Conservation (phyloP, 2,797 vertebrate genomes). For the Falco peregrinus region DNA sequence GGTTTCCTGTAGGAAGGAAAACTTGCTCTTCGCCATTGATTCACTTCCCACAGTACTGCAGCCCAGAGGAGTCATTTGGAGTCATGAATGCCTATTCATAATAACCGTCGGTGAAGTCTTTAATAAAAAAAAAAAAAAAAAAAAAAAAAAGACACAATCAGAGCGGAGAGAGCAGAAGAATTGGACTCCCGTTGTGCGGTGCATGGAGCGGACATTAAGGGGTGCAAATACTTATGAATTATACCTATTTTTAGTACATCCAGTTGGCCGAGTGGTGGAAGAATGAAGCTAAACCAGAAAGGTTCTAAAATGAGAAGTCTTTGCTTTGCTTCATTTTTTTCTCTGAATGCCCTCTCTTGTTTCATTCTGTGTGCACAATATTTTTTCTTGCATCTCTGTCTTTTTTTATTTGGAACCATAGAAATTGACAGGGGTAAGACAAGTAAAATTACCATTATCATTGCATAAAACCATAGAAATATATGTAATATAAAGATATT, state of each 20-base stretch:
- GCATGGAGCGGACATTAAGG: neutral
- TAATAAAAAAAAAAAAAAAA: conserved; percentile 60
- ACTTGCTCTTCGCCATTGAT: neutral
- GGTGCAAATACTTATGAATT: neutral
- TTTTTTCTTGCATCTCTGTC: neutral
- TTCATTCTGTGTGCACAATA: neutral
- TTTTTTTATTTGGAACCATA: neutral
- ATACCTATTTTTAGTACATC: neutral
- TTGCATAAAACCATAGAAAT: neutral
- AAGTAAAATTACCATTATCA: too few species aligned
- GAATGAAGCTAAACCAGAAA: neutral
- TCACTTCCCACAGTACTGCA: conserved; percentile 16
- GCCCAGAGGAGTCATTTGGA: conserved; percentile 15
- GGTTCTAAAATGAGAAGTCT: neutral
- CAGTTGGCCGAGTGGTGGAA: neutral
- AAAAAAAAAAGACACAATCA: conserved; percentile 2
- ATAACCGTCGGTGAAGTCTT: conserved; percentile 54
- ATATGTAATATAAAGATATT: too few species aligned
- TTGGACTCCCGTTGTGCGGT: neutral
- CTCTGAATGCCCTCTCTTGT: neutral
- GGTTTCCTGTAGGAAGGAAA: neutral
- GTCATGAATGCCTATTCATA: conserved; percentile 8
- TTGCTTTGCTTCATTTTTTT: neutral
- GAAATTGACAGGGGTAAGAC: too few species aligned
- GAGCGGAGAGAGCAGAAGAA: neutral